Evolutionary conservation across 2,888 invertebrate genomes (phyloP).

Genomic region (Epiblema foenella): DNA sequence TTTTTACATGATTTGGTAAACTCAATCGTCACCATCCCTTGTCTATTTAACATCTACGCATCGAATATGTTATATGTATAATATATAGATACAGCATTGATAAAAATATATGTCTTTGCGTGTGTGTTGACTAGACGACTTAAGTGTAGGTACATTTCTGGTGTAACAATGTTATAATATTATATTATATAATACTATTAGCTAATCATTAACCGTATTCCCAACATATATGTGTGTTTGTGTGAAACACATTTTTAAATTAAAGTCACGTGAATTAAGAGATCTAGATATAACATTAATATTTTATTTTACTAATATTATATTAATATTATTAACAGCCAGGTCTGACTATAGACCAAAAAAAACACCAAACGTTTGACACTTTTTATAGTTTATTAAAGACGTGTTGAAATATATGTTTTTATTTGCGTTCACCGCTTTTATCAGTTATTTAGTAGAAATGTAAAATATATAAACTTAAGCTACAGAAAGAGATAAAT

Average conservation of each 20-base stretch:
- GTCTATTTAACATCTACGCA: conserved; percentile 12
- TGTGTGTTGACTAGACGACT: not conserved
- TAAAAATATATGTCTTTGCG: not conserved
- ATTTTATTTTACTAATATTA: conserved; percentile 33
- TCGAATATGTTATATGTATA: not conserved
- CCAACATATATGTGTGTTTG: conserved; percentile 17
- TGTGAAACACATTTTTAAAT: conserved; percentile 21
- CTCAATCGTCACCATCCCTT: not conserved
- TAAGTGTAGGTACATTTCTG: conserved; percentile 12
- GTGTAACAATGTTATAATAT: conserved; percentile 11
- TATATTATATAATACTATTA: conserved; percentile 4
- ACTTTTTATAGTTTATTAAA: conserved; percentile 34
- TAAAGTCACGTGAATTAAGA: conserved; percentile 29
- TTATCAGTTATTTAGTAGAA: conserved; percentile 23
- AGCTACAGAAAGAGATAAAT: conserved; percentile 63
- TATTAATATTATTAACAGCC: conserved; percentile 18
- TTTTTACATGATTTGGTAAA: conserved; percentile 8
- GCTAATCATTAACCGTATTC: conserved; percentile 7
- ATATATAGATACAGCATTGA: not conserved
- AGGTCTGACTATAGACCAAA: conserved; percentile 35
- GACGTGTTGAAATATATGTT: conserved; percentile 27
- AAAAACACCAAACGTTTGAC: conserved; percentile 34
- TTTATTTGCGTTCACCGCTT: conserved; percentile 35
- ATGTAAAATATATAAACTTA: conserved; percentile 52
- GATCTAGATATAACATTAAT: conserved; percentile 27